phyloP scores from a whole-genome alignment of 2,888 invertebrate genomes.

The Tanytarsus gracilentus region DNA sequence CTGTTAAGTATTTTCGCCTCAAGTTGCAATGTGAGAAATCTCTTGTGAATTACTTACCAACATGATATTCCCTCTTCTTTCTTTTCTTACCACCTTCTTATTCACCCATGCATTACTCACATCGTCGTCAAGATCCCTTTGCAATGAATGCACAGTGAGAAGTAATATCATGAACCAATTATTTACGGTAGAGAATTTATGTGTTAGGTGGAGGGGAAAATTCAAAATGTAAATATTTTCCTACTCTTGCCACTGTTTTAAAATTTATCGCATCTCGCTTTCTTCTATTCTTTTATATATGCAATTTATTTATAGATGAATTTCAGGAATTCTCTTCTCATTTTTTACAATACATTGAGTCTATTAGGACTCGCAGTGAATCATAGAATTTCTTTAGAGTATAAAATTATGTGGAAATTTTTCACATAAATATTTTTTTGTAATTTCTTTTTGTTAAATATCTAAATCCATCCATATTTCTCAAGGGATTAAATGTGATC shows the following conservation, averaged over 20 bases:
- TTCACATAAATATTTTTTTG: too few species aligned
- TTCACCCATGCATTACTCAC: too few species aligned
- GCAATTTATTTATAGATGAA: slow-evolving; percentile 4
- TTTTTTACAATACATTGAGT: slow-evolving; percentile 28
- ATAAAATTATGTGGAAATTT: too few species aligned
- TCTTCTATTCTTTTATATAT: not conserved
- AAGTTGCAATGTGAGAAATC: slow-evolving; percentile 3
- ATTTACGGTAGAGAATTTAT: slow-evolving; percentile 15
- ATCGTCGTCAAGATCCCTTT: not conserved
- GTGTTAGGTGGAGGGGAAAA: not conserved
- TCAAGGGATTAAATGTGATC: slow-evolving; percentile 12
- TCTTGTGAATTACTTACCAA: slow-evolving; percentile 2
- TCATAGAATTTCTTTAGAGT: too few species aligned
- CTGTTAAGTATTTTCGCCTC: not conserved
- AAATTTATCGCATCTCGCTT: slow-evolving; percentile 22
- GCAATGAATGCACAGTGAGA: not conserved
- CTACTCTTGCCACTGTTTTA: not conserved
- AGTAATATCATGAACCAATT: slow-evolving; percentile 29
- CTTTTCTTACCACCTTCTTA: not conserved
- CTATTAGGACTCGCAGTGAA: too few species aligned
- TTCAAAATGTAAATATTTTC: slow-evolving; percentile 28
- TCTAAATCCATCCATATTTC: not conserved
- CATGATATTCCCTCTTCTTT: not conserved
- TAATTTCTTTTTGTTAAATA: too few species aligned
- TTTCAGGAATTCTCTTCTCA: not conserved